Percentiles rank a stretch among this genome's conserved stretches.
Conservation (phyloP, 1,140 invertebrate genomes). For the Drosophila melanica region DNA sequence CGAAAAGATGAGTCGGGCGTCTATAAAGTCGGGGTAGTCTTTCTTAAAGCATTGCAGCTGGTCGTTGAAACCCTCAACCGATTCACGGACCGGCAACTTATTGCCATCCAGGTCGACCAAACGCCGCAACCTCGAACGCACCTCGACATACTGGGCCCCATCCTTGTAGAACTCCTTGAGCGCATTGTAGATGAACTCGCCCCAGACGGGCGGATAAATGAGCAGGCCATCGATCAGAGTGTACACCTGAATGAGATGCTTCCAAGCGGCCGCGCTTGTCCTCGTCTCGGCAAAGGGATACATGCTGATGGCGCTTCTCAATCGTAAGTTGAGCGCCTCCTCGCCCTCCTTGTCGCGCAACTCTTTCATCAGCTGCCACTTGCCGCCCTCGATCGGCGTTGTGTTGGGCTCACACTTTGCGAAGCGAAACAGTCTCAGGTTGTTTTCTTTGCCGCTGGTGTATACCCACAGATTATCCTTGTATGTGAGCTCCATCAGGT, state of each 20-base stretch:
- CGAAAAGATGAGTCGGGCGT: constrained; percentile 89
- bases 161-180: constrained; percentile 89
- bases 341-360: constrained; percentile 77
- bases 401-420: constrained; percentile 72
- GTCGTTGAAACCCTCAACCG: constrained; percentile 86
- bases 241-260: constrained; percentile 87
- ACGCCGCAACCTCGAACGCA: constrained; percentile 85
- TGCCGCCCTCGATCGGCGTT: constrained; percentile 55
- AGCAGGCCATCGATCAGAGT: constrained; percentile 86
- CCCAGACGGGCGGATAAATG: constrained; percentile 88
- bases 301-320: constrained; percentile 50
- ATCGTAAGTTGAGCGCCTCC: constrained; percentile 23
- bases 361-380: constrained; percentile 86
- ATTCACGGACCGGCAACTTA: constrained; percentile 84
- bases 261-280: constrained; percentile 88
- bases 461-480: constrained; percentile 58
- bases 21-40: constrained; percentile 88
- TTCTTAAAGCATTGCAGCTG: constrained; percentile 85
- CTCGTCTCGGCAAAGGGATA: constrained; percentile 8
- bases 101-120: constrained; percentile 88
- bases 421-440: constrained; percentile 81
- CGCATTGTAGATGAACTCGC: constrained; percentile 88
- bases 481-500: constrained; percentile 69
- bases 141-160: constrained; percentile 91
- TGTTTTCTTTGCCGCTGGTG: constrained; percentile 37